Evolutionary conservation across 1,140 invertebrate genomes (phyloP), one percentile per base, ranked within the genome.

Genomic region (Macrotrachela quadricornifera): DNA sequence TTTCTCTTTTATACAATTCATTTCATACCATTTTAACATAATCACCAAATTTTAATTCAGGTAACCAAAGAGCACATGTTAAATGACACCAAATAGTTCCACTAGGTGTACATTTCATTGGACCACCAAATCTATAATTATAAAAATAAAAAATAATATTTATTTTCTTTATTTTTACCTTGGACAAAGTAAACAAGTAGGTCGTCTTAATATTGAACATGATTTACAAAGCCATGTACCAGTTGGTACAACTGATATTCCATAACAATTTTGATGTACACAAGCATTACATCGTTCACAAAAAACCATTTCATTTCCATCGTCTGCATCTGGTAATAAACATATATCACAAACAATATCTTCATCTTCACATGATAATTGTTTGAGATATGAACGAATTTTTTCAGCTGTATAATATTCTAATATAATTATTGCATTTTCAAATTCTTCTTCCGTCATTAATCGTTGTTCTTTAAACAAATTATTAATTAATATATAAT

Each of bases 241-340:
- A 63, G 85, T 81, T 17, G 91, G 92, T 70, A 96, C 92, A 49
- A 81, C 79, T 58, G 85, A 86, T 59, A 97, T 94, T 56, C 92
- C 92, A 71, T 97, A 97, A 72, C 92, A 99, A 41, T 86, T 86
- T 74, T 75, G 90, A 76, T 97, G 92, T 57, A 97, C 88, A 72
- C 90, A 95, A 63, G 96, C 92, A 72, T 96, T 95, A 74, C 92
- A 97, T 62, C 80, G 80, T 74, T 96, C 92, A 74, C 92, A 99
- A 71, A 96, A 99, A 46, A 99, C 88, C 86, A 99, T 96, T 74
- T 97, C 90, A 71, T 99, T 96, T 51, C 82, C 84, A 64, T 95
- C 90, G 69, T 96, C 87, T 39, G 85, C 91, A 67, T 96, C 90
- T 58, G 90, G 88, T 75, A 85, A 92, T 71, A 85, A 77, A 71